phyloP scores from a whole-genome alignment of 2,113 vertebrate genomes.

The Elaphurus davidianus region DNA sequence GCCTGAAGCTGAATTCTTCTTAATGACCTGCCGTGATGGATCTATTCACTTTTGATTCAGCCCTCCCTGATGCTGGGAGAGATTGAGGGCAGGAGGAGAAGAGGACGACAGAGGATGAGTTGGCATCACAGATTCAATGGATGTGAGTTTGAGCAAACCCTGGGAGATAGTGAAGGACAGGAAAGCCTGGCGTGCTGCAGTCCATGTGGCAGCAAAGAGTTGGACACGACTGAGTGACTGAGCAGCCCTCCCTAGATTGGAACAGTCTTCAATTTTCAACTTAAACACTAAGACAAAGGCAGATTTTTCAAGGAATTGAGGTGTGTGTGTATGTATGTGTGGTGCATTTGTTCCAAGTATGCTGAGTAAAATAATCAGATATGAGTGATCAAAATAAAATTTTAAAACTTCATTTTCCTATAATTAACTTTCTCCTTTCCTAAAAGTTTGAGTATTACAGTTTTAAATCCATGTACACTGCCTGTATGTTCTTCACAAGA shows the following conservation, averaged over 20 bases:
- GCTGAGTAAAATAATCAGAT: neutral
- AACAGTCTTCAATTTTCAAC: neutral
- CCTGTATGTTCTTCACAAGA: neutral
- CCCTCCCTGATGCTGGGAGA: neutral
- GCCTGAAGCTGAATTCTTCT: neutral
- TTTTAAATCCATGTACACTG: neutral
- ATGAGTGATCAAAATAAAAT: neutral
- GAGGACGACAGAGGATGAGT: neutral
- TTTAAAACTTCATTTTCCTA: neutral
- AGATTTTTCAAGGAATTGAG: conserved; percentile 14
- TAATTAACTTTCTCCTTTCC: conserved; percentile 6
- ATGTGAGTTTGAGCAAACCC: neutral
- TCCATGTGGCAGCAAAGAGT: neutral
- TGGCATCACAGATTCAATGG: neutral
- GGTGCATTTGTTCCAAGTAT: neutral
- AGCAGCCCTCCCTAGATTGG: neutral
- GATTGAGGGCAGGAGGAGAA: neutral
- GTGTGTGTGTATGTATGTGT: neutral
- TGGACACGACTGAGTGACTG: neutral
- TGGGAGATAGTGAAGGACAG: neutral
- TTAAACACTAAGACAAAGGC: neutral
- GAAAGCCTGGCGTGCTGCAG: neutral
- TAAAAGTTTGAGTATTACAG: neutral
- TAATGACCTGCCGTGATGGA: neutral
- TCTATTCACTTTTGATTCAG: neutral